Evolutionary conservation across 2,113 vertebrate species (phyloP).

Genomic region (Oryzias curvinotus): DNA sequence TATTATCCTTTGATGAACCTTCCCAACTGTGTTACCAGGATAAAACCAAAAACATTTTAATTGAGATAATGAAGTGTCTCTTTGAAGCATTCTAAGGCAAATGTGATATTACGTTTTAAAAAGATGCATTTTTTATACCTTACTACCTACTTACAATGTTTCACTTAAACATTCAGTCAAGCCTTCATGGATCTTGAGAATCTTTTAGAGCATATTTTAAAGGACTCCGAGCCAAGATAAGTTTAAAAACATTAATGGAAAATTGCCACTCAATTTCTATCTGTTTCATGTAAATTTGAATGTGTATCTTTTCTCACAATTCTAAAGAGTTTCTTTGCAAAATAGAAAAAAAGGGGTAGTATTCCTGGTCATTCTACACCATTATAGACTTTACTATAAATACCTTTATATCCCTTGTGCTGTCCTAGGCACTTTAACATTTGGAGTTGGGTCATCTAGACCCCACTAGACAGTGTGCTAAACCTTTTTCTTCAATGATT

Average conservation of each 20-base stretch:
- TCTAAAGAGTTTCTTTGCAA: too few species aligned
- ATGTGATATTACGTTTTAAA: background rate
- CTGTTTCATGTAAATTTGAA: background rate
- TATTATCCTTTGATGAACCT: too few species aligned
- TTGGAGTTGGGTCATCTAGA: too few species aligned
- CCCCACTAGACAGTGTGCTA: too few species aligned
- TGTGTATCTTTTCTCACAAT: too few species aligned
- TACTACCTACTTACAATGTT: conserved; percentile 3
- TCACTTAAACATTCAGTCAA: background rate
- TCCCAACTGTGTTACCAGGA: too few species aligned
- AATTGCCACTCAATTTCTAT: background rate
- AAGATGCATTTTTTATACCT: background rate
- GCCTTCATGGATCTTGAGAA: conserved; percentile 5
- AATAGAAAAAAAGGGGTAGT: too few species aligned
- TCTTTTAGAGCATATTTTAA: conserved; percentile 12
- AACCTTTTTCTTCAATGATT: too few species aligned
- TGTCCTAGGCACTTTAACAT: too few species aligned
- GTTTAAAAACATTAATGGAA: conserved; percentile 5
- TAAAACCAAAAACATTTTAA: background rate
- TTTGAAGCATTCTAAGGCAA: background rate
- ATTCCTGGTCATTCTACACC: too few species aligned
- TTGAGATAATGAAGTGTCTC: background rate
- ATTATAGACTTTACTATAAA: too few species aligned
- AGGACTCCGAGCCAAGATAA: conserved; percentile 7
- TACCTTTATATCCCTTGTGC: too few species aligned